Percentiles rank a stretch among this genome's conserved stretches.
Evolutionary conservation across 2,113 vertebrate genomes (phyloP).

Genomic region (Odontophorus gujanensis): DNA sequence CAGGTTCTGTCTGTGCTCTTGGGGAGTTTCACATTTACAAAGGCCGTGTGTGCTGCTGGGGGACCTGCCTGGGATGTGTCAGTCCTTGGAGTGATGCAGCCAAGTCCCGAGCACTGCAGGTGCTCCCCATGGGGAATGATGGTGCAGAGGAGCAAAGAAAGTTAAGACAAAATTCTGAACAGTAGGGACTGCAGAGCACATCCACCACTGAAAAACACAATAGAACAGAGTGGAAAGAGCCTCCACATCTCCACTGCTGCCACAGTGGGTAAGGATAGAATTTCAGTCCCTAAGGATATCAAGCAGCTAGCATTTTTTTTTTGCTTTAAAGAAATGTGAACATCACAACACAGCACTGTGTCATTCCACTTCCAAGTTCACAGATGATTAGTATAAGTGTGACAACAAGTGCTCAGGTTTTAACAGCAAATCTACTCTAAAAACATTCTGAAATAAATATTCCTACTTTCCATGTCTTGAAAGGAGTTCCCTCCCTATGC

Average conservation of each 20-base stretch:
- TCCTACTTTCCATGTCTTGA: neutral
- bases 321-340: neutral
- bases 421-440: constrained; percentile 29
- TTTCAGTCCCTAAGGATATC: neutral
- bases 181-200: neutral
- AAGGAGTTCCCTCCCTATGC: neutral
- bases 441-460: constrained; percentile 38
- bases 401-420: constrained; percentile 50
- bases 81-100: accelerated
- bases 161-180: neutral
- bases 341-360: neutral
- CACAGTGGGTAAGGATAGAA: neutral
- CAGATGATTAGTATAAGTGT: constrained; percentile 45
- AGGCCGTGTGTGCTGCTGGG: accelerated
- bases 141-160: neutral
- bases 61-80: neutral
- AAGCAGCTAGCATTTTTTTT: too few species aligned
- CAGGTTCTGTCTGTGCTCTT: accelerated
- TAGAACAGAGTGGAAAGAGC: neutral
- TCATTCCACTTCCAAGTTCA: constrained; percentile 39
- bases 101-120: accelerated
- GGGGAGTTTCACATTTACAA: accelerated
- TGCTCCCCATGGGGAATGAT: accelerated
- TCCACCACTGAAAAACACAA: accelerated
- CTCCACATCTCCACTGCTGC: neutral